Evolutionary conservation across 2,797 vertebrate genomes (phyloP).

Genomic region (Myotis vivesi): DNA sequence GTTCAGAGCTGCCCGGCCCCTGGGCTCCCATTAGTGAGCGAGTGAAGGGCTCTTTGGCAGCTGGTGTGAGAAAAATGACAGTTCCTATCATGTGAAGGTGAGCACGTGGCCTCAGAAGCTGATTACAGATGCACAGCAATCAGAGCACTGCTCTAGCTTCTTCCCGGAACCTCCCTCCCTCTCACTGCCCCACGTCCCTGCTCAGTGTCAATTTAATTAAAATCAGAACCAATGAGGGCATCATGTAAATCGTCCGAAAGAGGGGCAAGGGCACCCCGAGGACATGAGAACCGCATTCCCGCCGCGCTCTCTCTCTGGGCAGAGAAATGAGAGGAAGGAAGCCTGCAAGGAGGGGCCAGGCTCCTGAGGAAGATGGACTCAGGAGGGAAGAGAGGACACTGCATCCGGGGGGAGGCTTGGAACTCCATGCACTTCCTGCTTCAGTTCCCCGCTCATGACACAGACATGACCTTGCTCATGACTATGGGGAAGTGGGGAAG

Average conservation of each 20-base stretch:
- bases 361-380: background rate
- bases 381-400: background rate
- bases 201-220: fast-evolving
- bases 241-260: background rate
- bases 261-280: background rate
- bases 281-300: fast-evolving
- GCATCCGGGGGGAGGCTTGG: too few relatives aligned
- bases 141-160: background rate
- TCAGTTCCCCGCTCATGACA: background rate
- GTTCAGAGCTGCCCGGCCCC: background rate
- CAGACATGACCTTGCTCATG: background rate
- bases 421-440: fast-evolving
- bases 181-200: fast-evolving
- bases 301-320: background rate
- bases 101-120: fast-evolving
- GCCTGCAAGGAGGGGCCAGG: too few relatives aligned
- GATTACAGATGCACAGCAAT: fast-evolving
- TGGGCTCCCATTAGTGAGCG: background rate
- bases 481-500: background rate
- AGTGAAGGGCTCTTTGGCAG: background rate
- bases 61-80: too few relatives aligned
- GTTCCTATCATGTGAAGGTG: background rate
- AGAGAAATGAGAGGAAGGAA: background rate
- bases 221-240: background rate
- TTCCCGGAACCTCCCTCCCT: background rate